Evolutionary conservation across 2,113 vertebrate species (phyloP).

Genomic region (Peromyscus polionotus): DNA sequence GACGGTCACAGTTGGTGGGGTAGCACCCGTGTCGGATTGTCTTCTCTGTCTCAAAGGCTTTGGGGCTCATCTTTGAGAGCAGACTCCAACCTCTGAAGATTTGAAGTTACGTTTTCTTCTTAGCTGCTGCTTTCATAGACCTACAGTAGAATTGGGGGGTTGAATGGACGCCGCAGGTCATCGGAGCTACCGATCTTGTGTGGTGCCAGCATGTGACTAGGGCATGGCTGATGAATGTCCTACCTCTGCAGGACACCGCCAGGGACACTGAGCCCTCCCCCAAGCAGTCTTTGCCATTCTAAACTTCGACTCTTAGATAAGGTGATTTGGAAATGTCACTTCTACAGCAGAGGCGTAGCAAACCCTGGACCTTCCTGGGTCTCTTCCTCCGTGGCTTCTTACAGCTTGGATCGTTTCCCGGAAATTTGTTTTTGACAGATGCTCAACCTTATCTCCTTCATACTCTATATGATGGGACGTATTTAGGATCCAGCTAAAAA

Average conservation of each 20-base stretch:
- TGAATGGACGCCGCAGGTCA: neutral
- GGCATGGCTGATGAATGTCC: neutral
- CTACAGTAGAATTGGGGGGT: neutral
- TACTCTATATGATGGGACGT: neutral
- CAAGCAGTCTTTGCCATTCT: neutral
- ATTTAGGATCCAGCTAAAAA: constrained; percentile 16
- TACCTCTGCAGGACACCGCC: neutral
- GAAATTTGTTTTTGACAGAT: neutral
- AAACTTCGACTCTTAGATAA: neutral
- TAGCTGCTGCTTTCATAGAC: neutral
- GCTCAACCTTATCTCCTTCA: neutral
- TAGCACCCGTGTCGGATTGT: neutral
- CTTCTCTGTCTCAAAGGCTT: neutral
- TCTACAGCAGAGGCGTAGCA: neutral
- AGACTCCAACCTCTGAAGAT: neutral
- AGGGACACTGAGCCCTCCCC: neutral
- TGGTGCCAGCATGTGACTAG: rapidly evolving
- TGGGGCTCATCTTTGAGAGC: neutral
- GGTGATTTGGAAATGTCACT: neutral
- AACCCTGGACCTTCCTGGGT: neutral
- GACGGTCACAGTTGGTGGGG: rapidly evolving
- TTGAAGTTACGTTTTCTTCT: neutral
- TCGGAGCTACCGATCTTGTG: neutral
- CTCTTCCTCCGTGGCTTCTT: neutral
- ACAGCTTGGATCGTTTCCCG: neutral